Percentiles rank a stretch among this genome's conserved stretches.
These are phyloP conservation scores for Rhaphigaster nebulosa DNA, from an alignment of 2,888 invertebrate genomes.

Conservation along the genomic window DNA sequence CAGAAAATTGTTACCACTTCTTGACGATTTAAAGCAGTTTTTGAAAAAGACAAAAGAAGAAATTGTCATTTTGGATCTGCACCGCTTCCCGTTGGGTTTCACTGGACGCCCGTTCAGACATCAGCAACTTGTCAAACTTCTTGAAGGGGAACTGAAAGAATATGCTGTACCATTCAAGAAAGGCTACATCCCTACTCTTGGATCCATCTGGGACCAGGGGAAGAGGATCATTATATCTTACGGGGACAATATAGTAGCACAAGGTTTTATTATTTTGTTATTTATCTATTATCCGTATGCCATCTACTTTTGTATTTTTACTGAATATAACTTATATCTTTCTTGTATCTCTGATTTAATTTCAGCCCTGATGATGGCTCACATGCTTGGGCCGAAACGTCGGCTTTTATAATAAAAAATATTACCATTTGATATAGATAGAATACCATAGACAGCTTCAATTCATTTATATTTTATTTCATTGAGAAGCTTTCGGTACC, in stretches of 20 bases:
- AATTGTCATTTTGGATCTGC: conserved; percentile 84
- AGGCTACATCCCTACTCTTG: conserved; percentile 73
- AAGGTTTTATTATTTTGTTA: conserved; percentile 68
- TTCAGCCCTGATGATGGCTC: too few relatives aligned
- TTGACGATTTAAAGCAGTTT: conserved; percentile 80
- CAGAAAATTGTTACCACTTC: conserved; percentile 76
- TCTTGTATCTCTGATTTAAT: too few relatives aligned
- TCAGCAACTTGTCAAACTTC: conserved; percentile 72
- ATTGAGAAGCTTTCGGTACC: too few relatives aligned
- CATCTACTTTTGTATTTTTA: too few relatives aligned
- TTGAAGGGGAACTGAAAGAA: conserved; percentile 73
- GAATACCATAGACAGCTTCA: too few relatives aligned
- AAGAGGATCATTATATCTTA: conserved; percentile 75
- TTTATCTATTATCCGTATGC: too few relatives aligned
- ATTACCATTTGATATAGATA: too few relatives aligned
- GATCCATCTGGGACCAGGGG: conserved; percentile 73
- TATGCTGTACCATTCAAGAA: conserved; percentile 72
- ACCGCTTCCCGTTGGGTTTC: conserved; percentile 82
- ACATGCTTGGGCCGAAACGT: too few relatives aligned
- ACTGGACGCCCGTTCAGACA: conserved; percentile 72
- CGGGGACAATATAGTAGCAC: conserved; percentile 71
- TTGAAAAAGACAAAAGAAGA: conserved; percentile 77
- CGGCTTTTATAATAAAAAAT: too few relatives aligned
- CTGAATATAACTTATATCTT: too few relatives aligned
- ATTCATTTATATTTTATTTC: too few relatives aligned